Evolutionary conservation across 1,140 invertebrate species (phyloP), one percentile per base, ranked within the genome.

Genomic region (Papilio machaon): DNA sequence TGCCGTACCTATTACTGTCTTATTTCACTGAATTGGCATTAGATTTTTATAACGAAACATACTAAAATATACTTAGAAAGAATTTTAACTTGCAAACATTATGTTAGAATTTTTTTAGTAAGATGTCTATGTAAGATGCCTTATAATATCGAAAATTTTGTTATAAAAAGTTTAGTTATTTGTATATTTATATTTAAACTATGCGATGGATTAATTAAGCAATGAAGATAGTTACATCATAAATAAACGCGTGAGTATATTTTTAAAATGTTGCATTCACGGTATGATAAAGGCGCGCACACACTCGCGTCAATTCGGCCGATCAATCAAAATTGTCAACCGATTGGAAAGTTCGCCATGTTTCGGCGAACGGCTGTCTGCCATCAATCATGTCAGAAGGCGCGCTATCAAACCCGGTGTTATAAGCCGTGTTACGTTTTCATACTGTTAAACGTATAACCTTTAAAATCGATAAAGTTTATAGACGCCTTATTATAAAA

Each of bases 291-390:
- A 87, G 90, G 90, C 87, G 88, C 86, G 86, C 80, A 82, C 86
- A 89, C 87, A 86, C 83, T 38, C 81, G 35, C 78, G 75, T 64
- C 82, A 85, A 83, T 67, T 82, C 74, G 76, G 64, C 35, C 86
- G 90, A 94, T 94, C 92, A 92, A 94, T 94, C 92, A 94, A 91
- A 92, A 91, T 92, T 94, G 91, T 94, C 92, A 93, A 89, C 87
- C 91, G 91, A 91, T 91, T 88, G 89, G 91, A 91, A 90, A 90
- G 88, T 87, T 85, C 86, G 85, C 85, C 89, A 85, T 87, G 88
- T 85, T 86, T 86, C 81, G 85, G 58, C 58, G 77, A 64, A 60
- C 77, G 77, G 77, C 83, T 87, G 88, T 88, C 88, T 73, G 80
- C 80, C 91, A 92, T 92, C 89, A 93, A 92, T 93, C 91, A 93